Percentiles rank a stretch among this genome's conserved stretches.
Conservation (phyloP, 2,888 invertebrate genomes). For the Microdon myrmicae region DNA sequence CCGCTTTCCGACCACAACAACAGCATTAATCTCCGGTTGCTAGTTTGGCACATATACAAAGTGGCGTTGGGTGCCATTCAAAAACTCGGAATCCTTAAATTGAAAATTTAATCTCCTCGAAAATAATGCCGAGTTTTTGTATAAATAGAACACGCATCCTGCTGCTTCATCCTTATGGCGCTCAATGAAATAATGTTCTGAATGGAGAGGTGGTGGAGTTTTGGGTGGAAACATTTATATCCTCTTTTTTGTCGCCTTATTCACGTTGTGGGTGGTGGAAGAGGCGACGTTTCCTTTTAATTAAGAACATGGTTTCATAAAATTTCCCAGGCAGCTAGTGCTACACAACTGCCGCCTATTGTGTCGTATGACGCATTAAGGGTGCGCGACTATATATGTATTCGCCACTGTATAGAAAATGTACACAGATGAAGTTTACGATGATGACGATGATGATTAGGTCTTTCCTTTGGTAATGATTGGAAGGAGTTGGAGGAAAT, state of each 20-base stretch:
- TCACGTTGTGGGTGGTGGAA: neutral
- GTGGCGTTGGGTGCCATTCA: neutral
- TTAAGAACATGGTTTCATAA: conserved; percentile 44
- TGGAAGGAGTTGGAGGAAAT: neutral
- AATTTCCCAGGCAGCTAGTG: conserved; percentile 24
- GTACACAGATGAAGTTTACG: conserved; percentile 24
- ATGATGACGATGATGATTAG: conserved; percentile 29
- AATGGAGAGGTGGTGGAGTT: neutral
- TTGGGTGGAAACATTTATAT: conserved; percentile 14
- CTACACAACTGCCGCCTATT: conserved; percentile 17
- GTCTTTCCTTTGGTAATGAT: conserved; percentile 5
- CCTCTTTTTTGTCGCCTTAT: conserved; percentile 5
- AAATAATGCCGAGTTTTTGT: conserved; percentile 36
- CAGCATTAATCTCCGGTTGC: conserved; percentile 41
- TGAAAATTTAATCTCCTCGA: conserved; percentile 45
- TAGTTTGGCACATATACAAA: conserved; percentile 14
- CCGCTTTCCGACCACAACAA: conserved; percentile 32
- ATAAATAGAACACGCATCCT: conserved; percentile 33
- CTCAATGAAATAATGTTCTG: neutral
- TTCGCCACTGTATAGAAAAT: conserved; percentile 6
- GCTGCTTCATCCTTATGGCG: conserved; percentile 2
- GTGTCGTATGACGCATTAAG: conserved; percentile 33
- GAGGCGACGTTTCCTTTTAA: conserved; percentile 34
- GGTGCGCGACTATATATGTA: no score
- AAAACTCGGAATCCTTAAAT: conserved; percentile 20